These are phyloP conservation scores for Australoheros scitulus DNA, from an alignment of 2,113 vertebrate genomes.

Conservation along the genomic window DNA sequence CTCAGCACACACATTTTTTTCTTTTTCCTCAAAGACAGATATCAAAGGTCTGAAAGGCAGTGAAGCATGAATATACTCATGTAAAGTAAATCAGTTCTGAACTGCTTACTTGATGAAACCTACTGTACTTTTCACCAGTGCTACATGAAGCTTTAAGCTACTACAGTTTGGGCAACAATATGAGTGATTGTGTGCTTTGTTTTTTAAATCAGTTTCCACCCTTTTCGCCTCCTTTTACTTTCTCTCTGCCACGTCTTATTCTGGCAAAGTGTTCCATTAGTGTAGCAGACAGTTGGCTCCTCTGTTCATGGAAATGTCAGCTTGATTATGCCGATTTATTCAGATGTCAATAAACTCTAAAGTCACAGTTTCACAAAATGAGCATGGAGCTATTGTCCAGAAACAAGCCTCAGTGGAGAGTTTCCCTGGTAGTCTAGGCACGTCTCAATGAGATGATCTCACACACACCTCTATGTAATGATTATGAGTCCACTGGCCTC, in stretches of 20 bases:
- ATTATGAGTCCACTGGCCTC: conserved; percentile 56
- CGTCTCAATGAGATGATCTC: conserved; percentile 63
- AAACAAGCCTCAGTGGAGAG: conserved; percentile 2
- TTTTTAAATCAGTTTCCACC: background rate
- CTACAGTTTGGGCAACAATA: background rate
- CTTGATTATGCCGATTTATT: conserved; percentile 62
- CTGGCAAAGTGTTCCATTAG: conserved; percentile 1
- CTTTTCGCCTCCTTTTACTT: background rate
- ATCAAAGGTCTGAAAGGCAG: background rate
- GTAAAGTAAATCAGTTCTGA: background rate
- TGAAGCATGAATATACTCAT: background rate
- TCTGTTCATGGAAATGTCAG: conserved; percentile 46
- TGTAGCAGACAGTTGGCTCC: conserved; percentile 11
- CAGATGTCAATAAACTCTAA: conserved; percentile 64
- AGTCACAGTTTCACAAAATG: conserved; percentile 46
- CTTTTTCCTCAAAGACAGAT: background rate
- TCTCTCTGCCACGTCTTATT: background rate
- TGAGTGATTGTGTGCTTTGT: background rate
- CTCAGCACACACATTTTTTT: background rate
- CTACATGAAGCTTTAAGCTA: background rate
- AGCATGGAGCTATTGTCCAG: conserved; percentile 50
- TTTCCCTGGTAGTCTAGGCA: conserved; percentile 53
- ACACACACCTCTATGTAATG: conserved; percentile 63
- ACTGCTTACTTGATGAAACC: background rate
- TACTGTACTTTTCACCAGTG: background rate